Conservation (phyloP, 2,113 vertebrate species). For the Plecturocebus donacophilus region DNA sequence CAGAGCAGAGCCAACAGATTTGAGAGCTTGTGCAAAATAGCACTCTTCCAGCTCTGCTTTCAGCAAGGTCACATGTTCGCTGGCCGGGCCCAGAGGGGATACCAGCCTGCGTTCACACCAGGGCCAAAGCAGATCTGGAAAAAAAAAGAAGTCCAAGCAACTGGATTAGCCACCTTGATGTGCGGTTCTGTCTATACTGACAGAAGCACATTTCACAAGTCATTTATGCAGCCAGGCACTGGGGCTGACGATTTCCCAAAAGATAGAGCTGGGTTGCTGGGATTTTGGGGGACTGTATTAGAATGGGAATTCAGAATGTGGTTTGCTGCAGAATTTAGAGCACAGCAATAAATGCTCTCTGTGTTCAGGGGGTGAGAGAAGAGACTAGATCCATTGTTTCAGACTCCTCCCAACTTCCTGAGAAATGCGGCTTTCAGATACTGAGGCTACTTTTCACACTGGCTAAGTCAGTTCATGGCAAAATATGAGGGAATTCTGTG, state of each 20-base stretch:
- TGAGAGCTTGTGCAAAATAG: constrained; percentile 43
- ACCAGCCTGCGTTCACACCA: background rate
- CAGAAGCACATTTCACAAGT: background rate
- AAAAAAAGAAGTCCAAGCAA: background rate
- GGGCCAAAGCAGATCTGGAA: background rate
- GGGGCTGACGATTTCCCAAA: background rate
- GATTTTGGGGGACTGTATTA: background rate
- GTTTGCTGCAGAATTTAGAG: background rate
- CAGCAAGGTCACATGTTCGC: background rate
- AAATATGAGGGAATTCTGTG: background rate
- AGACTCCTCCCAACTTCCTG: background rate
- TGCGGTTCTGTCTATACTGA: background rate
- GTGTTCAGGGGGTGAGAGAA: background rate
- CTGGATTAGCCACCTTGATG: background rate
- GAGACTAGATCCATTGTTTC: background rate
- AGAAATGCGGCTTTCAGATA: background rate
- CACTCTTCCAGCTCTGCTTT: background rate
- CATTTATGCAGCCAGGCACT: background rate
- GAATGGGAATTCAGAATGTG: background rate
- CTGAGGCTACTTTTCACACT: background rate
- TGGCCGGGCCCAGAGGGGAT: background rate
- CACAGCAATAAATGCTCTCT: background rate
- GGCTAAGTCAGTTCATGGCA: background rate
- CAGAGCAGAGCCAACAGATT: constrained; percentile 60
- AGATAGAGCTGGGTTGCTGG: background rate